Evolutionary conservation across 2,888 invertebrate genomes (phyloP), one percentile per base, ranked within the genome.

Genomic region (Tetragonula carbonaria): DNA sequence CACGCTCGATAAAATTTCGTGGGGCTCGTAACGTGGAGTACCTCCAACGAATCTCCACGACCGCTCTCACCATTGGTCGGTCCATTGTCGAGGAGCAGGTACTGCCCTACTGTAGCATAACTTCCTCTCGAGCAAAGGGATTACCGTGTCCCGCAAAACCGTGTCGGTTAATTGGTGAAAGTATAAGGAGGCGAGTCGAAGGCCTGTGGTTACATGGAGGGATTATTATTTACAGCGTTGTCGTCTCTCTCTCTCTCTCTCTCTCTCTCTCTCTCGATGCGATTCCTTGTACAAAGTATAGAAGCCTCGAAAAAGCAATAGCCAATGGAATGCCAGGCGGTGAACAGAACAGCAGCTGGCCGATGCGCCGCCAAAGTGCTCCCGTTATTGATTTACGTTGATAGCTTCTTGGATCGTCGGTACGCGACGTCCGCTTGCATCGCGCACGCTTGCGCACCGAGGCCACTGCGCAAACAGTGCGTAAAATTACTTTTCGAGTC

Each of bases 351-450:
- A 89, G 92, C 93, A 93, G 93, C 92, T 93, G 93, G 93, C 86
- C 92, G 90, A 91, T 93, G 90, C 90, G 91, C 91, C 90, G 92
- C 90, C 91, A 89, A 93, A 92, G 92, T 93, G 92, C 91, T 92
- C 92, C 87, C 89, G 91, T 93, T 93, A 93, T 93, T 93, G 93
- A 93, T 93, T 93, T 93, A 93, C 93, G 93, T 93, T 92, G 93
- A 93, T 93, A 92, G 93, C 89, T 91, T 93, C 90, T 90, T 87
- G 88, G 88, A 90, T 88, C 87, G 82, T 88, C 80, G 68, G 82
- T 81, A 66, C 75, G 74, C 78, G 68, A 80, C 79, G 11, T 82
- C 72, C 84, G 80, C 73, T 75, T 63, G 67, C 83, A 68, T 45
- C 11, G 38, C 51, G 50, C 66, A n/a, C 51, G 81, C 73, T 73